A percentile compares a stretch with the other conserved stretches of the same genome.
phyloP scores from a whole-genome alignment of 2,888 invertebrate genomes.

The Heliconius aoede region DNA sequence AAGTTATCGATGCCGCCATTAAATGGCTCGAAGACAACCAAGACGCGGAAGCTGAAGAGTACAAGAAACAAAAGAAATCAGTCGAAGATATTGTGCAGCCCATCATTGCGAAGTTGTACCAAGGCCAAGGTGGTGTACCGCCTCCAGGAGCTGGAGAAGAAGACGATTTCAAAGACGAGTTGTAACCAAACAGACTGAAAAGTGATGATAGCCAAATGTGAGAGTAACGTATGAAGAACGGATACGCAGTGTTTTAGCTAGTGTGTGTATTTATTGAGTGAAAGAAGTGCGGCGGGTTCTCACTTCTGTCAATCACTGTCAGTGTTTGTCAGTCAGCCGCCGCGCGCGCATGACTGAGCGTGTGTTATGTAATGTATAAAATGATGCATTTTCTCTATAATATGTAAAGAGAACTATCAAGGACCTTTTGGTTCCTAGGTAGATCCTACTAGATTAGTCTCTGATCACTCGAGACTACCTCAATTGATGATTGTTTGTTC shows the following conservation, averaged over 20 bases:
- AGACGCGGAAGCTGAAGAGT: slow-evolving; percentile 95
- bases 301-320: slow-evolving; percentile 42
- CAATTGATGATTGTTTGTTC: slow-evolving; percentile 61
- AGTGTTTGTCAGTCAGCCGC: slow-evolving; percentile 47
- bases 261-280: slow-evolving; percentile 78
- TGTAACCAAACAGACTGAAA: slow-evolving; percentile 83
- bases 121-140: slow-evolving; percentile 91
- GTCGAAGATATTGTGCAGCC: slow-evolving; percentile 98
- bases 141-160: slow-evolving; percentile 88
- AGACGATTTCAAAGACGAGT: slow-evolving; percentile 92
- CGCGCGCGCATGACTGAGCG: slow-evolving; percentile 55
- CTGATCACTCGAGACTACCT: slow-evolving; percentile 70
- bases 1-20: slow-evolving; percentile 97
- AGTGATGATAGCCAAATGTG: slow-evolving; percentile 75
- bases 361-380: slow-evolving; percentile 63
- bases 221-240: slow-evolving; percentile 59
- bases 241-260: slow-evolving; percentile 68
- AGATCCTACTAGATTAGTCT: slow-evolving; percentile 60
- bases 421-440: slow-evolving; percentile 40
- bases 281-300: slow-evolving; percentile 59
- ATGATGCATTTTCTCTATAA: slow-evolving; percentile 75
- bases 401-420: slow-evolving; percentile 62
- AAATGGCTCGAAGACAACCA: slow-evolving; percentile 99
- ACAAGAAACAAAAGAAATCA: slow-evolving; percentile 97
- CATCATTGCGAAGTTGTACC: slow-evolving; percentile 98